Evolutionary conservation across 2,113 vertebrate genomes (phyloP), one percentile per base, ranked within the genome.

Genomic region (Megaceryle maxima): DNA sequence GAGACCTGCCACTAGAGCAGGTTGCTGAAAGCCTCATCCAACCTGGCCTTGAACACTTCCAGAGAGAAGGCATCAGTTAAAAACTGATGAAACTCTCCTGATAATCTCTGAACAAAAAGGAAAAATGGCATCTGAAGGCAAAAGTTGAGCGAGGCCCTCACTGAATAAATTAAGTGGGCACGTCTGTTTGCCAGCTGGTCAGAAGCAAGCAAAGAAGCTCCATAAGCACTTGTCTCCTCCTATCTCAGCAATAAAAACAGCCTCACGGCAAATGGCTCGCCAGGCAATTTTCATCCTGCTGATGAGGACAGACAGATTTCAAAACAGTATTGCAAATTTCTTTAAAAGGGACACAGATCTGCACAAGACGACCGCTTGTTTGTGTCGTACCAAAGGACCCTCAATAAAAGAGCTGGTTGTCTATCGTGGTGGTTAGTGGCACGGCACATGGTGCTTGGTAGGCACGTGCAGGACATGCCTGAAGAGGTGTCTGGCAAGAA

Each of bases 371-470:
- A 16, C 31, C 0, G 0, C 9, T 37, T 22, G 44, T 4, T 41
- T 0, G 2, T 4, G 26, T 24, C 1, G 3, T 43, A 19, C 39
- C 3, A 2, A 90, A 73, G 50, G 5, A 41, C 6, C 5, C 63
- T 63, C 4, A 29, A 18, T 2, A 21, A 1, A 57, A 75, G 0
- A 9, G 86, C 89, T 78, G 63, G 68, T 28, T n/a, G 80, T 12
- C 74, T 64, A 5, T 57, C 29, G 6, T 13, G 59, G 39, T 35
- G 67, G 10, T 37, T 19, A 21, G 72, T 16, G 69, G 11, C 57
- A 78, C 37, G 19, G 90, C 63, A 88, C 75, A 35, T 0, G 4
- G 26, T 2, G n/a, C 77, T 37, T 46, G 63, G 2, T 1, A 5
- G 84, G 39, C 13, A 82, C 69, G 31, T 4, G 11, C 4, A 16